Conservation (phyloP, 2,888 invertebrate genomes). For the Drosophila peninsularis region DNA sequence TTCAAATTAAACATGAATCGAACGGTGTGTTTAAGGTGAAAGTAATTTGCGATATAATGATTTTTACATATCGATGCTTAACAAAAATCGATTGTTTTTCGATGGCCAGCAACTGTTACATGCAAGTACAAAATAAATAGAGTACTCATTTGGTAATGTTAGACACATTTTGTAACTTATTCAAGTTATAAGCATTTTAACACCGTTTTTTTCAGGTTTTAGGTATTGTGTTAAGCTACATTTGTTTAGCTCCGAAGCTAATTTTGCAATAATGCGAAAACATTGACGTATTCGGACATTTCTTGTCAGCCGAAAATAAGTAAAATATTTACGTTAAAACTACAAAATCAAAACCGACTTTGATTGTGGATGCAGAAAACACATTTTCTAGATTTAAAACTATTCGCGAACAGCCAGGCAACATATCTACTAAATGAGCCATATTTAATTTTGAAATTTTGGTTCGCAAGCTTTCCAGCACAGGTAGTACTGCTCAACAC, state of each 20-base stretch:
- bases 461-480: constrained; percentile 27
- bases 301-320: neutral
- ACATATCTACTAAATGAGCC: neutral
- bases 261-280: neutral
- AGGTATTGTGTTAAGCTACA: neutral
- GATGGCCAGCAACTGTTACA: neutral
- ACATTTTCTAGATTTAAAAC: neutral
- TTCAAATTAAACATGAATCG: no score
- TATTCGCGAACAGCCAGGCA: neutral
- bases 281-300: neutral
- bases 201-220: neutral
- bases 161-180: neutral
- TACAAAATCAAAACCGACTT: neutral
- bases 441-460: constrained; percentile 10
- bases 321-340: neutral
- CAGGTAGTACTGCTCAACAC: constrained; percentile 34
- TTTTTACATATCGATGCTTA: neutral
- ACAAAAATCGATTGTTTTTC: neutral
- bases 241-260: no score
- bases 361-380: neutral
- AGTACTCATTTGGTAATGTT: constrained; percentile 1
- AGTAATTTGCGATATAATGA: neutral
- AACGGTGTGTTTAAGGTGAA: neutral
- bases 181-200: neutral
- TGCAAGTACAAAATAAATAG: neutral